These are phyloP conservation scores for Arizona elegans DNA, from an alignment of 2,113 vertebrate species.

Conservation along the genomic window DNA sequence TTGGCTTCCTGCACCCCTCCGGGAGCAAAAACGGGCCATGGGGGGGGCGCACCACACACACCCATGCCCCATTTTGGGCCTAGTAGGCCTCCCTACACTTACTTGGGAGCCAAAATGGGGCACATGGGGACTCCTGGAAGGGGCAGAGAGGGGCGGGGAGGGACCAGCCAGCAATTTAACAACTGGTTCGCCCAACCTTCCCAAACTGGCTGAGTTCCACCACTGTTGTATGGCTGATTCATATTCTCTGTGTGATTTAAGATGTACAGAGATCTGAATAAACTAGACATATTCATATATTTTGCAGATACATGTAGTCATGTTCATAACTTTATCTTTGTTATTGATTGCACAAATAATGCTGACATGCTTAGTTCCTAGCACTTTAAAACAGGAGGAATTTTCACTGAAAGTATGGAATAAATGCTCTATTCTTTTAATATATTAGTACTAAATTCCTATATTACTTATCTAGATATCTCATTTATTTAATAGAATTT, in stretches of 20 bases:
- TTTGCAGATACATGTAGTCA: neutral
- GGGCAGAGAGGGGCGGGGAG: too few species aligned
- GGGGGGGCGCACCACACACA: too few species aligned
- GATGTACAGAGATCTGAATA: neutral
- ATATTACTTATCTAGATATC: neutral
- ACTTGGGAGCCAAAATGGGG: too few species aligned
- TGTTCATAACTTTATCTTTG: neutral
- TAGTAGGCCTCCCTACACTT: too few species aligned
- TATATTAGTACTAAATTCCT: neutral
- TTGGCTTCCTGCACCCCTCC: too few species aligned
- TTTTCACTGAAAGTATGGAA: neutral
- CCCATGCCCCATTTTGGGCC: too few species aligned
- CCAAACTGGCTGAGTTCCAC: too few species aligned
- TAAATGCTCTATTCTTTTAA: neutral
- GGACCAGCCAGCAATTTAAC: too few species aligned
- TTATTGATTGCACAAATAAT: neutral
- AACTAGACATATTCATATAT: neutral
- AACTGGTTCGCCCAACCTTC: too few species aligned
- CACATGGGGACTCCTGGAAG: too few species aligned
- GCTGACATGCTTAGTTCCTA: neutral
- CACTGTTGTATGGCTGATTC: neutral
- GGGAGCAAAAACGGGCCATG: too few species aligned
- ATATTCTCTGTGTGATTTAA: neutral
- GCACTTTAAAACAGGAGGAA: neutral
- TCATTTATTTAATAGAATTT: neutral